Evolutionary conservation across 2,888 invertebrate genomes (phyloP), one percentile per base, ranked within the genome.

Genomic region (Drosophila recens): DNA sequence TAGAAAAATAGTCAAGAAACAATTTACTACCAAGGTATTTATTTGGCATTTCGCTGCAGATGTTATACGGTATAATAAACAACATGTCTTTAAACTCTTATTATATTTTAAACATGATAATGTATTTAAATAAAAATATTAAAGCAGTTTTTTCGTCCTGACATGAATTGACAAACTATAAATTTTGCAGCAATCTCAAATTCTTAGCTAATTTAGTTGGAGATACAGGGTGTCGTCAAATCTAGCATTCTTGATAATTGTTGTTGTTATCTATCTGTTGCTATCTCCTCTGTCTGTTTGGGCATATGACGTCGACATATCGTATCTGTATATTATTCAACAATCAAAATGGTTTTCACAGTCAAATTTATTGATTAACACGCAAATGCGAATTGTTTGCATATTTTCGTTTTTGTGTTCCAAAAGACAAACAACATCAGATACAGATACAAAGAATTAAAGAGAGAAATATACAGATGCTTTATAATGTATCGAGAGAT

Each of bases 321-420:
- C 53, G 62, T 69, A 71, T 70, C 65, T 62, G 61, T 78, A 75
- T 87, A 87, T 82, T 87, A 77, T 80, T 77, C 75, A 78, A 82
- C 75, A 80, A 87, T 89, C 90, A 74, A 87, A 86, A 89, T 87
- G 86, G 90, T 85, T 85, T 89, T 89, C 80, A 80, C 86, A 85
- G 80, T 72, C 90, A 89, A 89, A 90, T 90, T 88, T 86, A 79
- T 90, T 88, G 87, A 86, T 90, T 88, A 90, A 86, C 86, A 86
- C 79, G 71, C 89, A 86, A 86, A 86, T 86, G 90, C 79, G 90
- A 86, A 86, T 86, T 86, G 90, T 86, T 86, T 78, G 90, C 86
- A 90, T 85, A 86, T 85, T 89, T 89, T 88, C 75, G 66, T 65
- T 78, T 38, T 71, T 75, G 72, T 80, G 69, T 88, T 15, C 64